phyloP scores from a whole-genome alignment of 2,113 vertebrate species.

The Ammodytes dubius region DNA sequence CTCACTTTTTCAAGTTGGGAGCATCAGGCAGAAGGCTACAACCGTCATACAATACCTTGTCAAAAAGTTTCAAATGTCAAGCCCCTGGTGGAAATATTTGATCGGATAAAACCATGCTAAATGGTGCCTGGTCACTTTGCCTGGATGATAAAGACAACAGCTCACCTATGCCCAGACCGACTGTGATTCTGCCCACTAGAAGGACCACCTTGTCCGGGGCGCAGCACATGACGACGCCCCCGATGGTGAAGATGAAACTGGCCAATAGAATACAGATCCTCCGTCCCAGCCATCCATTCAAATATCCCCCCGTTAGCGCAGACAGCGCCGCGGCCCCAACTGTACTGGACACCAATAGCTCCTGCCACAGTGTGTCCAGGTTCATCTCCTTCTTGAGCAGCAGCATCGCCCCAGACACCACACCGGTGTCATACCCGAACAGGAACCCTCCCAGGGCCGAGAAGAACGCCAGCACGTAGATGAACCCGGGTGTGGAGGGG shows the following conservation, averaged over 20 bases:
- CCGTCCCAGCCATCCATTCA: slow-evolving; percentile 90
- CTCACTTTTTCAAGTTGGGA: too few relatives aligned
- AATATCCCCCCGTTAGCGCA: slow-evolving; percentile 88
- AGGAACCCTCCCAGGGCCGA: slow-evolving; percentile 96
- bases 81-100: too few relatives aligned
- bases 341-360: slow-evolving; percentile 94
- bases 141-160: slow-evolving; percentile 10
- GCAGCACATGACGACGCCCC: slow-evolving; percentile 86
- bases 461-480: slow-evolving; percentile 86
- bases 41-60: too few relatives aligned
- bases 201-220: slow-evolving; percentile 89
- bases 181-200: slow-evolving; percentile 90
- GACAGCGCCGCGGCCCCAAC: slow-evolving; percentile 93
- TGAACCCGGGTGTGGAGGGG: slow-evolving; percentile 82
- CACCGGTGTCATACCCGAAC: slow-evolving; percentile 97
- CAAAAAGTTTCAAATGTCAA: too few relatives aligned
- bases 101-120: too few relatives aligned
- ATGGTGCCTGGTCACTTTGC: background rate
- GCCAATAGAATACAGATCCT: slow-evolving; percentile 91
- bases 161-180: slow-evolving; percentile 96
- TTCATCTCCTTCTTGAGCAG: slow-evolving; percentile 93
- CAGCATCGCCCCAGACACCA: slow-evolving; percentile 96
- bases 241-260: slow-evolving; percentile 89
- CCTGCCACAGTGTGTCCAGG: slow-evolving; percentile 94
- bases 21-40: too few relatives aligned